Base-by-base conservation (phyloP, 1,140 invertebrate species). In the Drosophila trapezifrons region DNA sequence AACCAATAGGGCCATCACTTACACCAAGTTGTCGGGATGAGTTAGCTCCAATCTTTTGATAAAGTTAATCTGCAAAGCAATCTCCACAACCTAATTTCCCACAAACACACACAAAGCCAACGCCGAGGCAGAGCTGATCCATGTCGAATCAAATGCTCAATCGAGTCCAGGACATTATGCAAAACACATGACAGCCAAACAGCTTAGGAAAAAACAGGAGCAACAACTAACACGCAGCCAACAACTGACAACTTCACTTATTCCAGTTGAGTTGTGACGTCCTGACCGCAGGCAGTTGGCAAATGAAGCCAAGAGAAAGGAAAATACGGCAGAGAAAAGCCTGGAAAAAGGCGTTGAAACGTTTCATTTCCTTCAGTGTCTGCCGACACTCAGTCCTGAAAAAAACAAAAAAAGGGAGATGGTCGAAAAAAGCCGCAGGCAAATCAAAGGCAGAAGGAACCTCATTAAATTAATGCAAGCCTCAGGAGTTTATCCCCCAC, bases 391-490 rank as follows among this genome's bases (percentile, higher is more conserved):
- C 37, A 45, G 63, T 32, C 51, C 63, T 76, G 13, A 46, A 70
- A 57, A 43, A 71, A 12, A 15, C 9, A 45, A 27, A 35, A 17
- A 56, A 42, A 32, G 2, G 22, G 46, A 78, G 66, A 81, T 81
- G 84, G 80, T 49, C 60, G 32, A 86, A 87, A 70, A 40, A 57
- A 74, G 52, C 71, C 59, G 52, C 59, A 66, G 40, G 56, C 69
- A 86, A 86, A 77, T 60, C 75, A 76, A 76, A 76, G 76, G 65
- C 78, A 79, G 59, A 75, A 78, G 77, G 54, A 89, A 89, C 67
- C 84, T 89, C 84, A 89, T 89, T 89, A 89, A 89, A 89, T 89
- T 89, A 89, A 89, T 89, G 84, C 84, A 89, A 75, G 84, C 84
- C 84, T 84, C 70, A 78, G 85, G 84, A 71, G 51, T 66, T 84